Evolutionary conservation across 1,140 invertebrate species (phyloP).

Genomic region (Papilio xuthus): DNA sequence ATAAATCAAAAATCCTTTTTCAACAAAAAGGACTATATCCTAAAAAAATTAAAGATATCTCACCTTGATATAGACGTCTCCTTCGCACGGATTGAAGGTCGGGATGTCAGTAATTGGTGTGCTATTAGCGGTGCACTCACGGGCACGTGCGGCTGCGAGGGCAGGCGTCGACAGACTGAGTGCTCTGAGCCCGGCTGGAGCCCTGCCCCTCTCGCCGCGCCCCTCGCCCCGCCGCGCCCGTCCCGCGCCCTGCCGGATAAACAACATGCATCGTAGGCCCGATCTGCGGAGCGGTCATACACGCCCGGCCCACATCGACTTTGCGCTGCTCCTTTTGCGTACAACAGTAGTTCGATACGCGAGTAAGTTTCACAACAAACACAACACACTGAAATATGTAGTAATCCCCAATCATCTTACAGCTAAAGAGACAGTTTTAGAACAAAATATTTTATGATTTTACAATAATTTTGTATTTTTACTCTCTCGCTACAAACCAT

Average conservation of each 20-base stretch:
- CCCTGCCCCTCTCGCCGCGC: constrained; percentile 63
- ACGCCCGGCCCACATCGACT: constrained; percentile 24
- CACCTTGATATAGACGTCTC: constrained; percentile 77
- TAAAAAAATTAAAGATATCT: constrained; percentile 56
- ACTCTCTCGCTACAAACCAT: neutral
- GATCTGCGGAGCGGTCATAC: constrained; percentile 58
- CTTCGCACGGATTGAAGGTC: constrained; percentile 78
- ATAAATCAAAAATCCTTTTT: neutral
- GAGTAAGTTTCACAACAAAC: neutral
- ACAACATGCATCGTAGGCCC: constrained; percentile 79
- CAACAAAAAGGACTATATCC: constrained; percentile 14
- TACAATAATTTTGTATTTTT: neutral
- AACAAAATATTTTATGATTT: neutral
- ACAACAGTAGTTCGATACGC: constrained; percentile 19
- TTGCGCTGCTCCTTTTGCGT: constrained; percentile 34
- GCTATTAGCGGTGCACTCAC: constrained; percentile 65
- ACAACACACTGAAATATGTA: constrained; percentile 5
- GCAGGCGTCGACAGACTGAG: constrained; percentile 71
- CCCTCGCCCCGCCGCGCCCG: constrained; percentile 46
- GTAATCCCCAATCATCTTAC: neutral
- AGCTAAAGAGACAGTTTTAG: neutral
- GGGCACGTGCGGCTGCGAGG: constrained; percentile 59
- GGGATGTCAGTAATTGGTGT: constrained; percentile 63
- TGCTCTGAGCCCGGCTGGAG: constrained; percentile 73
- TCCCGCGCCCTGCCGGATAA: constrained; percentile 74